Conservation (phyloP, 2,888 invertebrate species). For the Gibbula magus region DNA sequence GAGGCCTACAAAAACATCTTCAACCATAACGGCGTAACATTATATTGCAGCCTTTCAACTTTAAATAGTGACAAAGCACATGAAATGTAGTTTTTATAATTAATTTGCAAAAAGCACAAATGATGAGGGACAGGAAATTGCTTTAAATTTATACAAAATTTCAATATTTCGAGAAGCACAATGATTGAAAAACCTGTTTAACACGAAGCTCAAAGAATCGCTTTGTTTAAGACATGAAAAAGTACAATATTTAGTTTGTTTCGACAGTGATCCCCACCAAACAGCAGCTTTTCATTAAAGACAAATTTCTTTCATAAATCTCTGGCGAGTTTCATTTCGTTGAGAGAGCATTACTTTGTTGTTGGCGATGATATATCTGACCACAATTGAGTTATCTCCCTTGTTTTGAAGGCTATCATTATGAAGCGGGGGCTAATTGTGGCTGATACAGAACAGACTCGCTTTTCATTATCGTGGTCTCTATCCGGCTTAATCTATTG, state of each 20-base stretch:
- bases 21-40: no score
- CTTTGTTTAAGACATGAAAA: conserved; percentile 19
- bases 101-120: background rate
- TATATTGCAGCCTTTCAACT: no score
- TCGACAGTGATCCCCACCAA: background rate
- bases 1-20: no score
- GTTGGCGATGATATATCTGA: conserved; percentile 5
- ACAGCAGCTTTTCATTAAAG: conserved; percentile 9
- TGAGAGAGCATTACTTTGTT: background rate
- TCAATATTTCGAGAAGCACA: background rate
- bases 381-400: conserved; percentile 4
- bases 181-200: background rate
- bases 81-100: no score
- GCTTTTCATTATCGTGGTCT: background rate
- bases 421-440: background rate
- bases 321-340: background rate
- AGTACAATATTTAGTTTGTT: conserved; percentile 20
- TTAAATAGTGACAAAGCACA: no score
- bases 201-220: background rate
- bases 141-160: background rate
- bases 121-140: background rate
- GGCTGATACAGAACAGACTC: background rate
- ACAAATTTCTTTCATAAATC: conserved; percentile 21
- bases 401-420: conserved; percentile 19
- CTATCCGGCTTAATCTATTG: background rate